Percentiles rank a stretch among this genome's conserved stretches.
Conservation (phyloP, 2,888 invertebrate species). For the Pegoplata infirma region DNA sequence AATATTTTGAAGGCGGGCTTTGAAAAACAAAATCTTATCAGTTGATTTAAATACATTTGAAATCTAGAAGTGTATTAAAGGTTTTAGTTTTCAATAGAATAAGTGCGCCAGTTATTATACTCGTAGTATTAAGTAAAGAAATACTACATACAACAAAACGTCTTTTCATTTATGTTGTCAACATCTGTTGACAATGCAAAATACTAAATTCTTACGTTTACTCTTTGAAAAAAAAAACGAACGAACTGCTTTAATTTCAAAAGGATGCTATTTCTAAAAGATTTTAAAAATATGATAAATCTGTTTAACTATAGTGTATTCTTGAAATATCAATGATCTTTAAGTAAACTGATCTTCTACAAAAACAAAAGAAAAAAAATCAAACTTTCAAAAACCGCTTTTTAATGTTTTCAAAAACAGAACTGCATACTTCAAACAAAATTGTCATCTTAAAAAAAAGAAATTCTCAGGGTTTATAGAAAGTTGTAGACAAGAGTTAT, state of each 20-base stretch:
- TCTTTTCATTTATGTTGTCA: constrained; percentile 52
- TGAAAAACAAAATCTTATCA: constrained; percentile 57
- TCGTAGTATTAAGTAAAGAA: too few relatives aligned
- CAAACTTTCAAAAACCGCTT: constrained; percentile 42
- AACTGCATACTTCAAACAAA: constrained; percentile 12
- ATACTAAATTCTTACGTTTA: background rate
- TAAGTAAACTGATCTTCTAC: constrained; percentile 55
- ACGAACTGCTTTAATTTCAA: too few relatives aligned
- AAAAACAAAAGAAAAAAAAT: constrained; percentile 8
- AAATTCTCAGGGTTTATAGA: constrained; percentile 48
- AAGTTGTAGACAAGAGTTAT: background rate
- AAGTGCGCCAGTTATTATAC: constrained; percentile 59
- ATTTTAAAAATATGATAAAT: constrained; percentile 58
- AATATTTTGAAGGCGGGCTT: constrained; percentile 61
- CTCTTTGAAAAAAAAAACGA: background rate
- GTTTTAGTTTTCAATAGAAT: constrained; percentile 58
- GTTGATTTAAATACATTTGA: constrained; percentile 58
- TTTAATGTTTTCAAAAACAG: background rate
- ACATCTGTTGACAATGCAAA: constrained; percentile 61
- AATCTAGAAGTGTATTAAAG: constrained; percentile 58
- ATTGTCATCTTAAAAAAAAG: constrained; percentile 23
- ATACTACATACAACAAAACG: too few relatives aligned
- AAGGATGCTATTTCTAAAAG: constrained; percentile 46
- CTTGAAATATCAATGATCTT: constrained; percentile 50
- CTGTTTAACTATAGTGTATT: constrained; percentile 21